Evolutionary conservation across 2,888 invertebrate species (phyloP).

Genomic region (Phaedon cochleariae): DNA sequence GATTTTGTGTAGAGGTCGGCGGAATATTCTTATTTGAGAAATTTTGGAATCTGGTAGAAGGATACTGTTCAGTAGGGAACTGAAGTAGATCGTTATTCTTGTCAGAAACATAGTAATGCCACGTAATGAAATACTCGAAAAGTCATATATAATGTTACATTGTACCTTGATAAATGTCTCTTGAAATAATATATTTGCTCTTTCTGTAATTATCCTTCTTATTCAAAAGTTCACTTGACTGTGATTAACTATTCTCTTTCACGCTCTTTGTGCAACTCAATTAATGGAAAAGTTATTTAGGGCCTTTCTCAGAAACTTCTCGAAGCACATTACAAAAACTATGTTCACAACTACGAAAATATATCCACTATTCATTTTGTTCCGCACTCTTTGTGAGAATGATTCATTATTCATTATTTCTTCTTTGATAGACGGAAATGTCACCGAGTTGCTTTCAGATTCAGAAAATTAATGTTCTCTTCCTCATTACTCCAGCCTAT

Average conservation of each 20-base stretch:
- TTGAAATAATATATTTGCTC: neutral
- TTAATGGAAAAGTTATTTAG: neutral
- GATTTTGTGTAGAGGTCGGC: no score
- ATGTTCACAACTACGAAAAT: neutral
- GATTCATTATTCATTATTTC: neutral
- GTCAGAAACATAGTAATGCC: no score
- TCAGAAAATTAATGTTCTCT: neutral
- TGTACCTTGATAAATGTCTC: no score
- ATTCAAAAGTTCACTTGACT: neutral
- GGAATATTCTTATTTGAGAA: no score
- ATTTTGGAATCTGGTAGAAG: no score
- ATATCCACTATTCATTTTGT: neutral
- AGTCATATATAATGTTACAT: no score
- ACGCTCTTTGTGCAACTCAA: neutral
- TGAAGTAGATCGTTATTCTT: no score
- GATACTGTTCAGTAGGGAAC: no score
- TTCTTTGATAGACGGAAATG: neutral
- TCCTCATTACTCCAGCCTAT: no score
- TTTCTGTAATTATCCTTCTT: neutral
- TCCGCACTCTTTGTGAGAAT: neutral
- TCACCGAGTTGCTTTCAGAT: neutral
- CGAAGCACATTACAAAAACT: neutral
- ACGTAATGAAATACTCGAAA: no score
- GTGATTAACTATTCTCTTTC: neutral
- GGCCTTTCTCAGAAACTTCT: neutral